A percentile compares a stretch with the other conserved stretches of the same genome.
These are phyloP conservation scores for Gallinago paraguaiae DNA, from an alignment of 2,113 vertebrate genomes.

Conservation along the genomic window DNA sequence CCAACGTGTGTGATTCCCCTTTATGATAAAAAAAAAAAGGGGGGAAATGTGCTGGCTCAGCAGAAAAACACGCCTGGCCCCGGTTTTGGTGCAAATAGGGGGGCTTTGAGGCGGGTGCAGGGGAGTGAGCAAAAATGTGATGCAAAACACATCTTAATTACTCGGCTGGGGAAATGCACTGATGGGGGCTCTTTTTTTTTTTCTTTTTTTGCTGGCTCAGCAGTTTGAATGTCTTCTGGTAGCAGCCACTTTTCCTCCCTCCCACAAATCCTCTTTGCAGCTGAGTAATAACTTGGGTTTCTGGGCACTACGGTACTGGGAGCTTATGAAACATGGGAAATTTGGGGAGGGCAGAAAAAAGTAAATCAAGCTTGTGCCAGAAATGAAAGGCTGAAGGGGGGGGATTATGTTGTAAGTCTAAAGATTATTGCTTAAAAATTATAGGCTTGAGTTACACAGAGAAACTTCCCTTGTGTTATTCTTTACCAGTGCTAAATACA, in stretches of 20 bases:
- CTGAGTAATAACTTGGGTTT: background rate
- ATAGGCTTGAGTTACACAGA: background rate
- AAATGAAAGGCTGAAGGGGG: background rate
- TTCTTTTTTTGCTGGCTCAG: background rate
- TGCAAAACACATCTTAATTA: conserved; percentile 33
- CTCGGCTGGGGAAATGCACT: background rate
- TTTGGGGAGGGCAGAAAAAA: rapidly evolving
- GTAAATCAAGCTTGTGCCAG: background rate
- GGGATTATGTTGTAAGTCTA: background rate
- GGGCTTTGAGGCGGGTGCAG: background rate
- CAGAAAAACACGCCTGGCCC: background rate
- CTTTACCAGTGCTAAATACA: background rate
- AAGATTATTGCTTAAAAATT: background rate
- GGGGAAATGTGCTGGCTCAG: background rate
- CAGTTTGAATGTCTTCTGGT: background rate
- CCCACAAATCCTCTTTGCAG: background rate
- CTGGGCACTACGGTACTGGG: rapidly evolving
- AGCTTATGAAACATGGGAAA: background rate
- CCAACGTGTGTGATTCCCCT: background rate
- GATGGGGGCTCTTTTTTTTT: background rate
- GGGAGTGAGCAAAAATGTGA: conserved; percentile 1
- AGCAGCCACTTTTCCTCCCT: background rate
- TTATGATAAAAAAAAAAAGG: background rate
- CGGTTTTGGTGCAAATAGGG: background rate
- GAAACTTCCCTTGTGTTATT: background rate